Conservation (phyloP, 2,113 vertebrate genomes). For the Otocyon megalotis region DNA sequence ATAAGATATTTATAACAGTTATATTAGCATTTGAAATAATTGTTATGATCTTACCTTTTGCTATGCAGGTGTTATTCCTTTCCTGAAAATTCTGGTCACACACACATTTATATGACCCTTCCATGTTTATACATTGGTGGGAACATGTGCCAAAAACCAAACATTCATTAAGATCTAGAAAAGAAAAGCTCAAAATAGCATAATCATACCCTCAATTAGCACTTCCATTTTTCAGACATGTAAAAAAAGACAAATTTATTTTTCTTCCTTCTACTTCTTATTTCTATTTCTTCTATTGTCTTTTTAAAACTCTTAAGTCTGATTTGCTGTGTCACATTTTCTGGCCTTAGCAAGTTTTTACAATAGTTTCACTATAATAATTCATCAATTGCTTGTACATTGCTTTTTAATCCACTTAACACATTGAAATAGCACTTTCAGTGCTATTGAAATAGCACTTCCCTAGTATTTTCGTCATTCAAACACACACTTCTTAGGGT, state of each 20-base stretch:
- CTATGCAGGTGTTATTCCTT: conserved; percentile 92
- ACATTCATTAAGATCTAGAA: conserved; percentile 96
- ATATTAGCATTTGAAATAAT: background rate
- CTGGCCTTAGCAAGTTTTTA: background rate
- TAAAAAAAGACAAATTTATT: background rate
- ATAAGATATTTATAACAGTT: background rate
- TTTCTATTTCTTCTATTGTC: background rate
- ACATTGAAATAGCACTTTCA: background rate
- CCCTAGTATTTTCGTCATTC: background rate
- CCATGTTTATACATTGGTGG: conserved; percentile 94
- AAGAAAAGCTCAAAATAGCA: conserved; percentile 61
- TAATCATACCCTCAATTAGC: background rate
- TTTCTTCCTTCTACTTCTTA: background rate
- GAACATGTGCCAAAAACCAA: conserved; percentile 95
- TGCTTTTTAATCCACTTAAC: background rate
- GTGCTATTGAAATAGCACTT: background rate
- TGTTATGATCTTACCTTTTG: conserved; percentile 92
- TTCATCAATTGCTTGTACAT: background rate
- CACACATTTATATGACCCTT: conserved; percentile 96
- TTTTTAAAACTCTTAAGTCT: background rate
- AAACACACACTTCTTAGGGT: background rate
- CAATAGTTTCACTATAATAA: background rate
- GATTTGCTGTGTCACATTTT: background rate
- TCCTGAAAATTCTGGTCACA: conserved; percentile 97
- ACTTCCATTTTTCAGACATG: background rate